Percentiles rank a stretch among this genome's conserved stretches.
phyloP scores from a whole-genome alignment of 2,888 invertebrate genomes.

The Dilophus febrilis region DNA sequence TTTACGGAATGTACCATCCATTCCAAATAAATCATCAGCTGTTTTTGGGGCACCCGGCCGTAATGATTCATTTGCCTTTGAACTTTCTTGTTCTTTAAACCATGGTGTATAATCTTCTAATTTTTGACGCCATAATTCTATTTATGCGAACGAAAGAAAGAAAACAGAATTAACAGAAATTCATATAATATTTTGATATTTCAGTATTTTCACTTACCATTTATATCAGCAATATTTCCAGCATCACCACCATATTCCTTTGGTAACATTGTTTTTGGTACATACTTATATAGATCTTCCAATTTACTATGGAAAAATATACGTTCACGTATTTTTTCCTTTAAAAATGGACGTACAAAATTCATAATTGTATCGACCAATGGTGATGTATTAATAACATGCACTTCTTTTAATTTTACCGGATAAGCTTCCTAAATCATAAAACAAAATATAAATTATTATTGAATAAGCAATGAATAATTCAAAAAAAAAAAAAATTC shows the following conservation, averaged over 20 bases:
- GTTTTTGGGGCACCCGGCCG: constrained; percentile 75
- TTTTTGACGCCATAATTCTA: constrained; percentile 65
- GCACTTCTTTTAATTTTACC: constrained; percentile 72
- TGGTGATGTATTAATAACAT: constrained; percentile 69
- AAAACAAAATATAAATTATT: constrained; percentile 1
- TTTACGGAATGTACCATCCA: constrained; percentile 77
- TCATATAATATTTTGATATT: constrained; percentile 6
- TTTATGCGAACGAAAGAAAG: constrained; percentile 16
- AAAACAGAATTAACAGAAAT: constrained; percentile 1
- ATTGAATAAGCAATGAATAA: too few relatives aligned
- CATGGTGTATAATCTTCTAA: constrained; percentile 58
- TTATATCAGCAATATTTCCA: constrained; percentile 52
- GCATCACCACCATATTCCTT: constrained; percentile 69
- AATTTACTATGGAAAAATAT: constrained; percentile 61
- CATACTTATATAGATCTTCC: constrained; percentile 56
- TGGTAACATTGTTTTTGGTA: constrained; percentile 66
- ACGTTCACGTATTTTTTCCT: constrained; percentile 71
- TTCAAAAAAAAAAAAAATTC: too few relatives aligned
- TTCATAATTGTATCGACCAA: constrained; percentile 69
- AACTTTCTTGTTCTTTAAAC: constrained; percentile 62
- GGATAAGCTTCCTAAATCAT: constrained; percentile 60
- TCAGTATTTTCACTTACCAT: too few relatives aligned
- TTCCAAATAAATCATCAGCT: constrained; percentile 72
- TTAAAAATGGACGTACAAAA: constrained; percentile 72
- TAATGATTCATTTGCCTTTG: constrained; percentile 62